phyloP scores from a whole-genome alignment of 1,140 invertebrate genomes.

The Venturia canescens region DNA sequence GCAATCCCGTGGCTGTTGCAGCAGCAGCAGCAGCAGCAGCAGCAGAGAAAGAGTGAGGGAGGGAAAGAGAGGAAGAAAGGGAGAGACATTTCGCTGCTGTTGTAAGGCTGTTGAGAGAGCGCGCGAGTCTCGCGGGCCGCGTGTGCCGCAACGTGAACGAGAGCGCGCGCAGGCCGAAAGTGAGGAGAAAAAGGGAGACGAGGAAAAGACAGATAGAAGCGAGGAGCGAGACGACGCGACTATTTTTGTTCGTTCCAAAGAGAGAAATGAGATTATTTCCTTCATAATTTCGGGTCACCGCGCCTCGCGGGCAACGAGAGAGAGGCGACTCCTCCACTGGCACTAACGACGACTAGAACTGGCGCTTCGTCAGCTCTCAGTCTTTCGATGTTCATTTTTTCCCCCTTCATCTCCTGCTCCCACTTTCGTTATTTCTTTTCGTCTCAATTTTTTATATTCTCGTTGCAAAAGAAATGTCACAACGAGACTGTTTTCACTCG shows the following conservation, averaged over 20 bases:
- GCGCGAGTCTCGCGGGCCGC: slow-evolving; percentile 42
- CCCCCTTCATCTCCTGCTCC: neutral
- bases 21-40: neutral
- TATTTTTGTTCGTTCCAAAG: slow-evolving; percentile 68
- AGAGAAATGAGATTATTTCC: slow-evolving; percentile 65
- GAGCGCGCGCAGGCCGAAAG: neutral
- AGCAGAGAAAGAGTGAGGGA: neutral
- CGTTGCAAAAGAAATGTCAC: neutral
- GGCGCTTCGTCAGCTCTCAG: neutral
- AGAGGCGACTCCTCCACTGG: slow-evolving; percentile 40
- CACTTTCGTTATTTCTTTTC: too few relatives aligned
- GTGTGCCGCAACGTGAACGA: neutral
- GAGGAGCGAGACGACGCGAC: slow-evolving; percentile 52
- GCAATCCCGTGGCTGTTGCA: slow-evolving; percentile 17
- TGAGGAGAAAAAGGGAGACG: neutral
- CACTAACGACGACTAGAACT: slow-evolving; percentile 41
- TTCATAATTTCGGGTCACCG: slow-evolving; percentile 70
- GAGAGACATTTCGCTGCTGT: too few relatives aligned
- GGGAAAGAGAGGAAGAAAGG: too few relatives aligned
- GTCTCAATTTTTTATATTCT: neutral
- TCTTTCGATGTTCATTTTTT: slow-evolving; percentile 44
- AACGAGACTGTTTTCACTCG: slow-evolving; percentile 1
- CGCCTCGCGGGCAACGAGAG: slow-evolving; percentile 21
- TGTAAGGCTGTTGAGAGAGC: neutral
- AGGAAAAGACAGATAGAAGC: slow-evolving; percentile 37